Conservation (phyloP, 30 jellyfish, hydroid and myxozoan genomes). For the Turritopsis rubra region DNA sequence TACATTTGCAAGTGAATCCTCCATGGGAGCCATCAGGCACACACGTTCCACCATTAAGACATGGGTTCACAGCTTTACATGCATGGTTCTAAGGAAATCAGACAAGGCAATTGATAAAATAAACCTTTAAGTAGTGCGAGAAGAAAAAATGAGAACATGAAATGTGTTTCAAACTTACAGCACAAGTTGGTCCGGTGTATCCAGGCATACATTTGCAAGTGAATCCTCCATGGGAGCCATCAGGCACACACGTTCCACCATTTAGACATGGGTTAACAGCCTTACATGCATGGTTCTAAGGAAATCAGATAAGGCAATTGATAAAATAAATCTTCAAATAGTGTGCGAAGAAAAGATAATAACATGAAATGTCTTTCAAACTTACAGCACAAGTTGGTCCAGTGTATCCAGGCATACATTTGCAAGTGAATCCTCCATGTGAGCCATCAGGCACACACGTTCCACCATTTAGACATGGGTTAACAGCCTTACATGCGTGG, state of each 20-base stretch:
- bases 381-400: neutral
- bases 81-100: conserved; percentile 1
- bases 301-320: neutral
- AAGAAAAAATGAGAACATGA: too few relatives aligned
- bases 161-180: neutral
- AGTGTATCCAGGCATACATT: neutral
- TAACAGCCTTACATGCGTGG: neutral
- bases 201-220: conserved; percentile 67
- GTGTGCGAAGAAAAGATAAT: too few relatives aligned
- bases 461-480: neutral
- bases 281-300: conserved; percentile 13
- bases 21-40: conserved; percentile 54
- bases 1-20: conserved; percentile 60
- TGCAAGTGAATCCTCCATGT: neutral
- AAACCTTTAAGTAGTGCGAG: too few relatives aligned
- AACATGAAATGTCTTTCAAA: neutral
- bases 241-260: conserved; percentile 57
- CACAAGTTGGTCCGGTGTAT: conserved; percentile 37
- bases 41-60: conserved; percentile 59
- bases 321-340: too few relatives aligned
- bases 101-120: neutral
- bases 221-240: conserved; percentile 52
- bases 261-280: conserved; percentile 70
- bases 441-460: neutral
- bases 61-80: conserved; percentile 51